These are phyloP conservation scores for Papilio helenus DNA, from an alignment of 1,140 invertebrate genomes.

Conservation along the genomic window DNA sequence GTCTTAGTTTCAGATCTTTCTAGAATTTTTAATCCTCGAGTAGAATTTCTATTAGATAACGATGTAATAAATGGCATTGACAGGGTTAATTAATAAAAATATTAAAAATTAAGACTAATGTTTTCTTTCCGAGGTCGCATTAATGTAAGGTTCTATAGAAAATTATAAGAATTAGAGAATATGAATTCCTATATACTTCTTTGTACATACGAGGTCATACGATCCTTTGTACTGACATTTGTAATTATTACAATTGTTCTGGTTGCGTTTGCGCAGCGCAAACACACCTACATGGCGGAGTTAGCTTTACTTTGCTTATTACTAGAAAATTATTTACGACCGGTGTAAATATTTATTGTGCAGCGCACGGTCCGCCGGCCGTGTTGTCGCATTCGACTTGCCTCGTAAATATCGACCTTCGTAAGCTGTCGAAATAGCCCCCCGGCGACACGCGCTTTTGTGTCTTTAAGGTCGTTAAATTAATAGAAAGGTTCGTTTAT, in stretches of 20 bases:
- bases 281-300: background rate
- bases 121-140: no score
- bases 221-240: background rate
- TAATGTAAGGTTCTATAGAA: no score
- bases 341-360: slow-evolving; percentile 24
- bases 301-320: slow-evolving; percentile 11
- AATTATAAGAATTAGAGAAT: background rate
- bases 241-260: slow-evolving; percentile 25
- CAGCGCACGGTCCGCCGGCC: background rate
- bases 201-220: background rate
- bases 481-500: slow-evolving; percentile 24
- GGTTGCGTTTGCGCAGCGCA: slow-evolving; percentile 10
- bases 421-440: slow-evolving; percentile 20
- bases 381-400: slow-evolving; percentile 26
- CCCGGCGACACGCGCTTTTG: slow-evolving; percentile 17
- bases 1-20: background rate
- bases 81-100: no score
- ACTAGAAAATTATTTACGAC: slow-evolving; percentile 25
- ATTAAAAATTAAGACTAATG: no score
- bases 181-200: background rate
- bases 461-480: slow-evolving; percentile 23
- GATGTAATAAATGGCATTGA: background rate
- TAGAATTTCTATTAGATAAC: background rate
- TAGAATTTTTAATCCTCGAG: background rate
- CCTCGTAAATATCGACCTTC: slow-evolving; percentile 26